phyloP scores from a whole-genome alignment of 2,888 invertebrate species.

The Dolichomitus sp. region DNA sequence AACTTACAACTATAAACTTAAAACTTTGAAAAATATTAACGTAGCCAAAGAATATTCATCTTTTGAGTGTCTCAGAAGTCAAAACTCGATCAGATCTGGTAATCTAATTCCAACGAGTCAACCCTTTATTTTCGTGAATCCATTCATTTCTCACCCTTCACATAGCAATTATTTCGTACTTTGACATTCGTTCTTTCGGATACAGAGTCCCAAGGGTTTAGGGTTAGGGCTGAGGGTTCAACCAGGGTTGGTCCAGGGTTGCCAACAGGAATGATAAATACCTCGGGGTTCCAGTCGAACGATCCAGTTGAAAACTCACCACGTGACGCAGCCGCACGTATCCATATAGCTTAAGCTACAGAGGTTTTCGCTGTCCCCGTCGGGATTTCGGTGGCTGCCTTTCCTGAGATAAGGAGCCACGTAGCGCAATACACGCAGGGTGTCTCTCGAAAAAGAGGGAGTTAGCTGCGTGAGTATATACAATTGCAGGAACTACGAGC shows the following conservation, averaged over 20 bases:
- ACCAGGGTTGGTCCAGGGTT: background rate
- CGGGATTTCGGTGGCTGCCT: slow-evolving; percentile 58
- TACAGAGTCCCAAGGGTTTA: slow-evolving; percentile 4
- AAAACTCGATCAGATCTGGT: background rate
- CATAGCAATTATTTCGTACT: slow-evolving; percentile 28
- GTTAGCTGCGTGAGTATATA: slow-evolving; percentile 21
- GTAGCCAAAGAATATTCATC: background rate
- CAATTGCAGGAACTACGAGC: slow-evolving; percentile 38
- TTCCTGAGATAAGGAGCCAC: slow-evolving; percentile 55
- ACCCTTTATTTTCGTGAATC: background rate
- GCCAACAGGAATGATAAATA: slow-evolving; percentile 41
- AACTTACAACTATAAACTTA: too few species aligned
- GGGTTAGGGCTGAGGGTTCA: slow-evolving; percentile 21
- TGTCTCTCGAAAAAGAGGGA: slow-evolving; percentile 20
- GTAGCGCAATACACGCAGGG: slow-evolving; percentile 2
- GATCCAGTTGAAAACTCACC: slow-evolving; percentile 50
- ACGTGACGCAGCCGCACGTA: slow-evolving; percentile 31
- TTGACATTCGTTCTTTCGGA: slow-evolving; percentile 29
- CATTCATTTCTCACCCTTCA: slow-evolving; percentile 12
- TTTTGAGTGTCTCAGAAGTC: background rate
- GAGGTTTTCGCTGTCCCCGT: slow-evolving; percentile 45
- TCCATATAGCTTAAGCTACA: background rate
- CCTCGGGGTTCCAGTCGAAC: slow-evolving; percentile 30
- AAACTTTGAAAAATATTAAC: background rate
- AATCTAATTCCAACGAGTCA: slow-evolving; percentile 12